These are phyloP conservation scores for Micromussa lordhowensis DNA, from an alignment of 92 coral and sea anemone genomes.

Conservation along the genomic window DNA sequence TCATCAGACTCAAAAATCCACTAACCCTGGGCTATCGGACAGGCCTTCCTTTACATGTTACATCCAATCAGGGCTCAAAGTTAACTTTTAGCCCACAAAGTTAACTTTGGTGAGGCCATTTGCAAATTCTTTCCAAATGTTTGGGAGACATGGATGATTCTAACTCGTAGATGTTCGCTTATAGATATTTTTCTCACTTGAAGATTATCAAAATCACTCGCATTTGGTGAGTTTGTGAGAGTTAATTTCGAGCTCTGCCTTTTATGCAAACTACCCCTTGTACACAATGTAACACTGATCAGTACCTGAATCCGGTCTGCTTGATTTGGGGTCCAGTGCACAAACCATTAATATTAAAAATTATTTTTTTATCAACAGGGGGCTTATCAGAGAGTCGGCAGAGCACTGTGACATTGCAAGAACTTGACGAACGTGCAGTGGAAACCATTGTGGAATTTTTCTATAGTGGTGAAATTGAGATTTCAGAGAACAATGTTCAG, in stretches of 20 bases:
- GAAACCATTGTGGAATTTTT: constrained; percentile 85
- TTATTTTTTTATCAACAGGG: constrained; percentile 51
- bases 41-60: no score
- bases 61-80: no score
- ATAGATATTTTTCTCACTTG: no score
- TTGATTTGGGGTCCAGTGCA: not conserved
- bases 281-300: not conserved
- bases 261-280: no score
- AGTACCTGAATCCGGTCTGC: not conserved
- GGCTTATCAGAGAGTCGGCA: constrained; percentile 92
- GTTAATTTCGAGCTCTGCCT: no score
- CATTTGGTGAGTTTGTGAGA: not conserved
- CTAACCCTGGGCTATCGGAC: no score
- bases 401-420: constrained; percentile 81
- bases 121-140: constrained; percentile 8
- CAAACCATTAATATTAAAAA: not conserved
- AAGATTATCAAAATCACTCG: constrained; percentile 1
- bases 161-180: not conserved
- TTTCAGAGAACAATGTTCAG: constrained; percentile 89
- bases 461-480: constrained; percentile 85
- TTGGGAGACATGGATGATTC: constrained; percentile 15
- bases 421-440: constrained; percentile 85
- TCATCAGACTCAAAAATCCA: no score
- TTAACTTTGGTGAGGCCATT: no score
- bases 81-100: no score